Percentiles rank a stretch among this genome's conserved stretches.
Evolutionary conservation across 2,113 vertebrate genomes (phyloP).

Genomic region (western clawed frog (Xenopus tropicalis)): DNA sequence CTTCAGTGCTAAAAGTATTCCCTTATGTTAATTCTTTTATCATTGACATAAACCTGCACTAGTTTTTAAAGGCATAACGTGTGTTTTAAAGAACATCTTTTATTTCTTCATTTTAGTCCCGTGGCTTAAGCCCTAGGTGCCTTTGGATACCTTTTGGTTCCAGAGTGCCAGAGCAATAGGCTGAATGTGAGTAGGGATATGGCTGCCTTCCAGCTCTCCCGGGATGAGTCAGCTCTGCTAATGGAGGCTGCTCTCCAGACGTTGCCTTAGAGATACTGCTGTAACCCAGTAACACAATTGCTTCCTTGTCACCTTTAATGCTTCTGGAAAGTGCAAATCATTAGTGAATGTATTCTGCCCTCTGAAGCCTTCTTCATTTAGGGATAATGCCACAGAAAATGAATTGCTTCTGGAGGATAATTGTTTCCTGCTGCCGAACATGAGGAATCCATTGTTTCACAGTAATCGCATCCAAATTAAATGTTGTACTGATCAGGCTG

Average conservation of each 20-base stretch:
- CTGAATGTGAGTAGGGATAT: conserved; percentile 3
- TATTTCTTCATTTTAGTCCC: no score
- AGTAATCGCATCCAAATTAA: not conserved
- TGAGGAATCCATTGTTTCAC: not conserved
- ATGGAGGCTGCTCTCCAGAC: conserved; percentile 42
- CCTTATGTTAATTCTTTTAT: no score
- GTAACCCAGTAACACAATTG: conserved; percentile 47
- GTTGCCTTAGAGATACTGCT: conserved; percentile 47
- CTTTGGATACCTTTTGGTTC: no score
- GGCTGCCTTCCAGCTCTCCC: conserved; percentile 44
- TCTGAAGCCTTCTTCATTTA: conserved; percentile 33
- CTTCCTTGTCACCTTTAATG: conserved; percentile 1
- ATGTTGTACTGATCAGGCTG: no score
- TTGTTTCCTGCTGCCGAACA: not conserved
- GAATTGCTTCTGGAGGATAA: not conserved
- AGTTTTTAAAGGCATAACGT: no score
- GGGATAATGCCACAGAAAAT: not conserved
- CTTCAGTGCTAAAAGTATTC: no score
- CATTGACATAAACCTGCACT: no score
- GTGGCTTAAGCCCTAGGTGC: no score
- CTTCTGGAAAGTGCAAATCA: conserved; percentile 23
- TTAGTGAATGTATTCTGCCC: not conserved
- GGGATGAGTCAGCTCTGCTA: conserved; percentile 44
- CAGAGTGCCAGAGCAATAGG: no score
- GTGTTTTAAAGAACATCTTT: no score